These are phyloP conservation scores for Vimba vimba DNA, from an alignment of 2,113 vertebrate species.

Conservation along the genomic window DNA sequence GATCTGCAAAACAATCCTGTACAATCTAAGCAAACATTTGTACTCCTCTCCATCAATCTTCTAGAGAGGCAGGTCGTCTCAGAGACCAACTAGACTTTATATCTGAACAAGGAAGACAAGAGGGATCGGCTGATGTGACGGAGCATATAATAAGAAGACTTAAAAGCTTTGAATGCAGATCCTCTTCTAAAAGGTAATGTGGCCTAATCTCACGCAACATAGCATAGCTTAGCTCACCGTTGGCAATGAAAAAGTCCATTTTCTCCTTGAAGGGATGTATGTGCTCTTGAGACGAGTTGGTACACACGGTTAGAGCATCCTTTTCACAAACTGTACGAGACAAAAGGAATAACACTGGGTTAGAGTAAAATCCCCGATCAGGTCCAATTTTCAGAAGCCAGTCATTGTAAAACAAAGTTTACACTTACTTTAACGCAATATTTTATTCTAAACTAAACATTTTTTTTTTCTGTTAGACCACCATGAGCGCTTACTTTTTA, in stretches of 20 bases:
- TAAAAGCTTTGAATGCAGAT: not conserved
- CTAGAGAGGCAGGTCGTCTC: not conserved
- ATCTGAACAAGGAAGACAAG: conserved; percentile 16
- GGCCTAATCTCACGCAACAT: not conserved
- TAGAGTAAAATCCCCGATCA: conserved; percentile 11
- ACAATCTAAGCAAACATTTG: conserved; percentile 19
- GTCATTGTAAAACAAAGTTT: conserved; percentile 4
- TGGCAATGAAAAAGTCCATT: conserved; percentile 85
- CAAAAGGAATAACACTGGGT: conserved; percentile 26
- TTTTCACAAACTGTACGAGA: conserved; percentile 85
- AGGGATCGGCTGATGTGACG: conserved; percentile 10
- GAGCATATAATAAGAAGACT: conserved; percentile 4
- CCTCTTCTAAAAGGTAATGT: not conserved
- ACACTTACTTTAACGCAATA: not conserved
- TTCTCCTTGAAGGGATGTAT: conserved; percentile 93
- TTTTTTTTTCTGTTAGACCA: not conserved
- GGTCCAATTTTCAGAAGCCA: not conserved
- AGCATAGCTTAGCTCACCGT: conserved; percentile 77
- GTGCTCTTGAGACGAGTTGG: conserved; percentile 84
- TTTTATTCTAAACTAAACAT: conserved; percentile 20
- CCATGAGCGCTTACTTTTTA: conserved; percentile 18
- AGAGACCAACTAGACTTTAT: conserved; percentile 5
- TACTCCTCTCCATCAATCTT: conserved; percentile 3
- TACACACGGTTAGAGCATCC: conserved; percentile 82
- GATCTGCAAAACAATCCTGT: conserved; percentile 19